These are phyloP conservation scores for Fragum whitleyi DNA, from an alignment of 2,888 invertebrate genomes.

Conservation along the genomic window DNA sequence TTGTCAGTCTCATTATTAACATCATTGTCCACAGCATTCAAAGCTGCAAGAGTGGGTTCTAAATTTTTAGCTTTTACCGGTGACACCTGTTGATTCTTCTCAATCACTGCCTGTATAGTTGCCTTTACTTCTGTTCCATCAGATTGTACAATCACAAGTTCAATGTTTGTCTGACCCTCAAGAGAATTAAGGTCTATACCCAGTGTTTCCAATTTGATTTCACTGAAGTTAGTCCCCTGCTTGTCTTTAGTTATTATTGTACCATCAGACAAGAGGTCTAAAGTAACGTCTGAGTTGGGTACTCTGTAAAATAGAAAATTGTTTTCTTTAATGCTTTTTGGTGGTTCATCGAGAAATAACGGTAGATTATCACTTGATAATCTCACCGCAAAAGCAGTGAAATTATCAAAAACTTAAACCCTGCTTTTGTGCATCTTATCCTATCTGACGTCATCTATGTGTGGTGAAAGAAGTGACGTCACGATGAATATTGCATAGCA, in stretches of 20 bases:
- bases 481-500: neutral
- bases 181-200: constrained; percentile 45
- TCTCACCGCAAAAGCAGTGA: no score
- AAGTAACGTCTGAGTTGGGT: constrained; percentile 57
- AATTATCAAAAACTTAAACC: no score
- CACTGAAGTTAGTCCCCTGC: constrained; percentile 47
- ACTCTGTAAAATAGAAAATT: constrained; percentile 57
- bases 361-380: no score
- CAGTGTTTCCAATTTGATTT: constrained; percentile 46
- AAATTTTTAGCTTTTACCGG: constrained; percentile 5
- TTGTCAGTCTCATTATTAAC: neutral
- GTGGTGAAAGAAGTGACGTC: neutral
- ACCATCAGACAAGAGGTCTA: constrained; percentile 56
- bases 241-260: constrained; percentile 56
- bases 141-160: constrained; percentile 54
- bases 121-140: constrained; percentile 54
- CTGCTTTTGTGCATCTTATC: no score
- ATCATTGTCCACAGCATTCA: neutral
- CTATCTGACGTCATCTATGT: no score
- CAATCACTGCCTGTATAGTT: constrained; percentile 35
- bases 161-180: constrained; percentile 52
- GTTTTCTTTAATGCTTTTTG: no score
- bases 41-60: neutral
- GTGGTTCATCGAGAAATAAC: no score
- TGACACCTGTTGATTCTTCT: neutral